Percentiles rank a stretch among this genome's conserved stretches.
Conservation (phyloP, 2,113 vertebrate species). For the Scalopus aquaticus region DNA sequence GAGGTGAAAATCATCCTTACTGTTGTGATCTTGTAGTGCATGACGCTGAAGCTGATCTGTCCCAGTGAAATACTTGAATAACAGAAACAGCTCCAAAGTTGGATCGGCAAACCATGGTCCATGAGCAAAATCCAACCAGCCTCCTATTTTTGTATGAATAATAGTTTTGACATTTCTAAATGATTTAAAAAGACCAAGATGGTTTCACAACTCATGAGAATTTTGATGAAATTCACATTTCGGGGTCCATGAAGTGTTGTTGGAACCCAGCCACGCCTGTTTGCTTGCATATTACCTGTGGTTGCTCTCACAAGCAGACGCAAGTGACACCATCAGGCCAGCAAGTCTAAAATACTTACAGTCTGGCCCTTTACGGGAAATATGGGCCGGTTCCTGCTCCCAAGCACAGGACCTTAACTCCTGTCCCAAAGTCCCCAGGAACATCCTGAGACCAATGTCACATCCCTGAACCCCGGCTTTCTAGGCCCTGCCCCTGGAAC, state of each 20-base stretch:
- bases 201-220: background rate
- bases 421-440: background rate
- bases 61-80: background rate
- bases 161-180: background rate
- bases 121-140: background rate
- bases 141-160: background rate
- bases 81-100: background rate
- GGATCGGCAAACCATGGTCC: background rate
- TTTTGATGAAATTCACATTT: conserved; percentile 13
- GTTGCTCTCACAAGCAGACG: background rate
- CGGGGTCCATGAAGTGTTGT: background rate
- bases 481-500: background rate
- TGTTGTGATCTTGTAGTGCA: background rate
- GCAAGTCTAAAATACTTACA: background rate
- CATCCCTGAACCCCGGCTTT: background rate
- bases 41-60: background rate
- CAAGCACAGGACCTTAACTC: background rate
- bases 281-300: background rate
- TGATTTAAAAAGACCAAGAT: background rate
- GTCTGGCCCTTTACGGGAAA: background rate
- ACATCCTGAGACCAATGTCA: accelerated
- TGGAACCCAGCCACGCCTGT: background rate
- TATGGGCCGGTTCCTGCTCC: background rate
- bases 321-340: background rate
- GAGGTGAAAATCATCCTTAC: background rate